Evolutionary conservation across 2,113 vertebrate species (phyloP).

Genomic region (Suricata suricatta): DNA sequence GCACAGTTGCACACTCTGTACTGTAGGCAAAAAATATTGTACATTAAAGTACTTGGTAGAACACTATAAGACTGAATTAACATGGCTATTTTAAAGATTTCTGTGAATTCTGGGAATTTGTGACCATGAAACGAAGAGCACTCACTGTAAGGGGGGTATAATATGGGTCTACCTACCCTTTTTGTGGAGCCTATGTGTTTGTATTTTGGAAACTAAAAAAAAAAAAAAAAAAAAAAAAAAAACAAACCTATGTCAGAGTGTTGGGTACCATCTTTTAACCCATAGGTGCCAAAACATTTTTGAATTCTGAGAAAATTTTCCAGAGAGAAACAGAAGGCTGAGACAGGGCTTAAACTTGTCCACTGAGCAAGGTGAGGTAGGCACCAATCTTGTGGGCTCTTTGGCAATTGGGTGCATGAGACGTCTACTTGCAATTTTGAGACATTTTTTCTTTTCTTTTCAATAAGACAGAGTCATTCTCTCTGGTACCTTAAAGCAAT

Average conservation of each 20-base stretch:
- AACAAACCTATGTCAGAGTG: neutral
- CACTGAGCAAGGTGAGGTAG: neutral
- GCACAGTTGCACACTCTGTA: neutral
- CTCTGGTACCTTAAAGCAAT: neutral
- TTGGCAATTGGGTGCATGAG: neutral
- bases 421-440: neutral
- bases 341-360: neutral
- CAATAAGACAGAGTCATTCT: neutral
- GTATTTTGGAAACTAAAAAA: neutral
- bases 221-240: neutral
- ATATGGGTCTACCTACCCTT: neutral
- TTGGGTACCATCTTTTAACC: neutral
- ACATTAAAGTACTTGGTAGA: conserved; percentile 59
- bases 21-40: conserved; percentile 1
- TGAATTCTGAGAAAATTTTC: neutral
- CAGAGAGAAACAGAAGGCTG: neutral
- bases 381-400: neutral
- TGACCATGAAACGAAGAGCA: neutral
- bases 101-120: neutral
- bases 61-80: neutral
- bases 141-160: neutral
- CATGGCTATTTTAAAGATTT: neutral
- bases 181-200: neutral
- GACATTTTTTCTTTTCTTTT: neutral
- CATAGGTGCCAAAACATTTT: neutral